Conservation (phyloP, 2,888 invertebrate species). For the Heteropelma amictum region DNA sequence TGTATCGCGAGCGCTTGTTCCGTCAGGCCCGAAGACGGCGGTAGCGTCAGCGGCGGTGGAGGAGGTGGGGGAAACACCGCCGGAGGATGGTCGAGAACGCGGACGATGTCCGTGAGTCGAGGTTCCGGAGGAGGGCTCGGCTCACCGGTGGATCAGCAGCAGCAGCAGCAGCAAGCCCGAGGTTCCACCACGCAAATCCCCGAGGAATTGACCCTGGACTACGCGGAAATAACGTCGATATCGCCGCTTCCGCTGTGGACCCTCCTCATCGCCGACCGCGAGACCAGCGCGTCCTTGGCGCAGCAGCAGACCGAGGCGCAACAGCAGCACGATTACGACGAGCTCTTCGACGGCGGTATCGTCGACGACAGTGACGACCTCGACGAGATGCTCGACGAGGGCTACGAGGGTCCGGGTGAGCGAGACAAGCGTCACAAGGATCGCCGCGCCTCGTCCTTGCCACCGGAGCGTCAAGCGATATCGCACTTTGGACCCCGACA, state of each 20-base stretch:
- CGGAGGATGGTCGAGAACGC: conserved; percentile 87
- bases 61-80: conserved; percentile 35
- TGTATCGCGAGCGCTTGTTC: conserved; percentile 81
- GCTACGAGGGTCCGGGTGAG: conserved; percentile 78
- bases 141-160: conserved; percentile 89
- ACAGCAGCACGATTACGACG: conserved; percentile 90
- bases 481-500: conserved; percentile 94
- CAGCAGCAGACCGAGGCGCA: conserved; percentile 76
- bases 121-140: conserved; percentile 80
- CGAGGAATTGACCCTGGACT: conserved; percentile 93
- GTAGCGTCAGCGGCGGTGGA: conserved; percentile 46
- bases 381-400: conserved; percentile 88
- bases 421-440: conserved; percentile 79
- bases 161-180: too few relatives aligned
- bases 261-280: conserved; percentile 95
- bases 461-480: conserved; percentile 86
- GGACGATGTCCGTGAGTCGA: conserved; percentile 93
- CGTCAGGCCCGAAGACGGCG: conserved; percentile 76
- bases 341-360: conserved; percentile 91
- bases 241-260: conserved; percentile 98
- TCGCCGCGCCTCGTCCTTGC: conserved; percentile 82
- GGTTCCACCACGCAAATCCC: conserved; percentile 89
- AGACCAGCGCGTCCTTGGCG: conserved; percentile 79
- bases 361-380: conserved; percentile 89
- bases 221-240: conserved; percentile 98